Evolutionary conservation across 64 coral and sea anemone species (phyloP), one percentile per base, ranked within the genome.

Genomic region (Pachyseris speciosa): DNA sequence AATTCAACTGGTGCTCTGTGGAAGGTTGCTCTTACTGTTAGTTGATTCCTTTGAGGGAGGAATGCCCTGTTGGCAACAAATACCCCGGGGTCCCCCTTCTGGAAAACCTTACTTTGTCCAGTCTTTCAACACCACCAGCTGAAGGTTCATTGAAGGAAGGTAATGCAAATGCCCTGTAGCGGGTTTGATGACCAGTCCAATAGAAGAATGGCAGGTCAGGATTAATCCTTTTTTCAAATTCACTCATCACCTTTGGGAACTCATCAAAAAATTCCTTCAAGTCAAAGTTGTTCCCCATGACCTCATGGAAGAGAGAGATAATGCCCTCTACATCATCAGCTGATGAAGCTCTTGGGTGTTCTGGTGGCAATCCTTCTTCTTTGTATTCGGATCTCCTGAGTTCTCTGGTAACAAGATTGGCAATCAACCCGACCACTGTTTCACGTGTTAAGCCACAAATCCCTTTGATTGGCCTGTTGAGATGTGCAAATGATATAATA

Each of bases 171-270:
- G 66, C 74, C 19, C 42, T 17, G 58, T 80, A 2, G 37, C 32
- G 9, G n/a, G n/a, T n/a, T n/a, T n/a, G n/a, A n/a, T n/a, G n/a
- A n/a, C 38, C 88, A 43, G 88, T 90, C 88, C 88, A 90, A 24
- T 90, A 80, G 37, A 37, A 90, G 43, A 80, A 90, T 31, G 53
- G 53, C 4, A 90, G 37, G 16, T 59, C 20, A 12, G 68, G 68
- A 58, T 88, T n/a, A 36, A 67, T 44, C 28, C 73, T 64, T 39
- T 90, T 90, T 3, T 15, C 42, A 45, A 90, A 90, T 34, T 90
- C 88, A 47, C 80, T 79, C 6, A 90, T 3, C 28, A 90, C 66
- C 34, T 90, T 90, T 22, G 51, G 73, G 43, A n/a, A n/a, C n/a
- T n/a, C n/a, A n/a, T n/a, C n/a, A n/a, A n/a, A n/a, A n/a, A n/a